phyloP scores from a whole-genome alignment of 2,888 invertebrate genomes.

The Dasypogon diadema region DNA sequence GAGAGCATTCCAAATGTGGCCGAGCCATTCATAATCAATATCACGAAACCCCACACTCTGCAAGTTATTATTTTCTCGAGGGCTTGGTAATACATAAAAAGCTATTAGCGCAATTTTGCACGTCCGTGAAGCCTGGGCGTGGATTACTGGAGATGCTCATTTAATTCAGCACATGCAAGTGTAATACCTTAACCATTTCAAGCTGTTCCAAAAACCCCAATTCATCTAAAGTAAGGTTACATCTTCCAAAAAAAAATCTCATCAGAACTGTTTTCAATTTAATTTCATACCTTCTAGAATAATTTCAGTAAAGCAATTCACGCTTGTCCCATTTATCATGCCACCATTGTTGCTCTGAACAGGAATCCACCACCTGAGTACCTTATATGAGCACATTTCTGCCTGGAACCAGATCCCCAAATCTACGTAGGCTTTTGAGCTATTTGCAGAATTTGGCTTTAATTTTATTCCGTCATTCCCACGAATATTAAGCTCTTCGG shows the following conservation, averaged over 20 bases:
- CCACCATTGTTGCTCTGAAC: neutral
- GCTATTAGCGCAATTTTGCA: no score
- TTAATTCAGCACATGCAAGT: no score
- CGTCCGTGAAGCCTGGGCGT: no score
- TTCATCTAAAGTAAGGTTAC: no score
- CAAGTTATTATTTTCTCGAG: neutral
- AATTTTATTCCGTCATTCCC: no score
- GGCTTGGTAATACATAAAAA: neutral
- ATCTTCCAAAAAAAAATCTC: no score
- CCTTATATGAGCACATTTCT: neutral
- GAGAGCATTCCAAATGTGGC: constrained; percentile 3
- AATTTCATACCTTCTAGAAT: neutral
- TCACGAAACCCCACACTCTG: neutral
- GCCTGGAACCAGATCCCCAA: no score
- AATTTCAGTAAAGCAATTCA: neutral
- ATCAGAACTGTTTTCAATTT: neutral
- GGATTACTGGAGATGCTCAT: no score
- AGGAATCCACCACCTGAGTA: neutral
- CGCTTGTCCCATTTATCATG: neutral
- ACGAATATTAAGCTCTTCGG: no score
- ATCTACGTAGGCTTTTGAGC: no score
- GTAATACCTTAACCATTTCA: no score
- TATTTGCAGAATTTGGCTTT: neutral
- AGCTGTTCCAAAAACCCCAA: no score
- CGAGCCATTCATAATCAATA: constrained; percentile 18